Evolutionary conservation across 1,140 invertebrate genomes (phyloP), one percentile per base, ranked within the genome.

Genomic region (Proales similis): DNA sequence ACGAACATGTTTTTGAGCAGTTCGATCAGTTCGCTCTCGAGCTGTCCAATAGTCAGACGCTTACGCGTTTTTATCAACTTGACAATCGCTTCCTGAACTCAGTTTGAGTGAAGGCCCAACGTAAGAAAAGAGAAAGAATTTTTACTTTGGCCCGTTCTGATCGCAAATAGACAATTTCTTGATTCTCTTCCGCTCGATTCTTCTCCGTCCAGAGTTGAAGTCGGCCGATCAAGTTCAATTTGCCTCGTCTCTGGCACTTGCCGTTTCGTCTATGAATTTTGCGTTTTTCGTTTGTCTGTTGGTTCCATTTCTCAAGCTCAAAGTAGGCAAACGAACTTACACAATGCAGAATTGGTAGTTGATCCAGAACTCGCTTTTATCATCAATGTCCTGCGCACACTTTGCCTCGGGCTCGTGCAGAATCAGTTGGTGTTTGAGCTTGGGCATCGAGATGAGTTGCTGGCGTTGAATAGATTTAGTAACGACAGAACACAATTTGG

Each of bases 1-100:
- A 96, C 77, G 80, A 98, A 98, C 90, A 96, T 95, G 74, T 97
- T 95, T 77, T 95, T 96, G 48, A 98, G 79, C 74, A 98, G 94
- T 78, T 97, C 92, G 5, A 97, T 86, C 33, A 97, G 79, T 81
- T 97, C 93, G 33, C 88, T 88, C 68, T 97, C 92, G 43, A 98
- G 78, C 65, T 93, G 87, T 45, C 86, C 87, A 74, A 94, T 95
- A 14, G 85, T 86, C 47, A 95, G 90, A 38, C 83, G 82, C 75
- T 96, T 96, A 53, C 93, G 81, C 88, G 94, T 96, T 75, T 97
- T 97, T 73, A 98, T 81, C 57, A 98, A 96, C 77, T 96, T 96
- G 64, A 97, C 94, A 64, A 96, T 93, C n/a, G 90, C 91, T 77
- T 96, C 91, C 83, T 95, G 82, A 26, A 81, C 27, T 9, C 9